Evolutionary conservation across 23 tunicate genomes (phyloP), one percentile per base, ranked within the genome.

Genomic region (Clavelina lepadiformis): DNA sequence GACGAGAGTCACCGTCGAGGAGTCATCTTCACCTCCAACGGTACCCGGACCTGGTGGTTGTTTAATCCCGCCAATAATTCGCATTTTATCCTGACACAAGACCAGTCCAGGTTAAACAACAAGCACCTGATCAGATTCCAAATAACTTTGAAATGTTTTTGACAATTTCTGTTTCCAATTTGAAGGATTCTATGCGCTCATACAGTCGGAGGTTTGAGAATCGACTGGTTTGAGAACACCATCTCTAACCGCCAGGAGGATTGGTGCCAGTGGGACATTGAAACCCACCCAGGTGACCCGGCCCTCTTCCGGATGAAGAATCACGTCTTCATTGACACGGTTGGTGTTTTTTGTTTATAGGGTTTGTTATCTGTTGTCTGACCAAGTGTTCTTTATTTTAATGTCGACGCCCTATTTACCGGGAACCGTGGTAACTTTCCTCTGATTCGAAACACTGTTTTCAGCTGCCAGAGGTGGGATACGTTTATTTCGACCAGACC

Each of bases 251-350:
- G 75, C 7, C 71, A 41, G 32, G 75, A 76, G 38, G 83, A 71
- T 56, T 81, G 75, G 75, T 89, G 97, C 57, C 75, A 69, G 11
- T 89, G 97, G 97, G 23, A 32, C 20, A 69, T 89, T 52, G 71
- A 74, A 35, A 27, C 28, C 1, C n/a, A 81, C 63, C 69, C 71
- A 1, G 6, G 0, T 15, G 83, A 81, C 37, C 36, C 56, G 7
- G 36, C 62, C 5, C 26, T 53, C 29, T 81, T 81, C 54, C 79
- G 61, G 33, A 62, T 81, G 47, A 69, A 56, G 41, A 89, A 65
- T 35, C 35, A 28, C 37, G 82, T 47, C 5, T 59, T 79, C 58
- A 31, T 13, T 5, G 49, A 71, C 15, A 28, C 25, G 73, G 93
- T 84, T 21, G 78, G 78, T 24, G 35, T n/a, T n/a, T n/a, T n/a